Evolutionary conservation across 2,797 vertebrate genomes (phyloP), one percentile per base, ranked within the genome.

Genomic region (Pagetopsis macropterus): DNA sequence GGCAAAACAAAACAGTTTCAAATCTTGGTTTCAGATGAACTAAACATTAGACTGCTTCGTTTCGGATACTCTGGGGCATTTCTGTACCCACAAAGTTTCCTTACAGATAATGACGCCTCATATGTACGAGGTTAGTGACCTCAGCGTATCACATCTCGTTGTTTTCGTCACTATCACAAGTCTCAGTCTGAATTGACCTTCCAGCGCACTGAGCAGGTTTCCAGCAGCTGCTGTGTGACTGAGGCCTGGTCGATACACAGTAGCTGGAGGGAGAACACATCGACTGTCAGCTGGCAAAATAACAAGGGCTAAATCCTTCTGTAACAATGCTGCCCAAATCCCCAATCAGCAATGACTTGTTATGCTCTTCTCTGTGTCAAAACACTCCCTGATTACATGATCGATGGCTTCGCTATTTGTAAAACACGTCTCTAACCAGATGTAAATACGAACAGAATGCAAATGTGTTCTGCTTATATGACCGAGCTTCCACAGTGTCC

Each of bases 381-480:
- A 87, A 87, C 83, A 84, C 79, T 80, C 69, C 76, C 84, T 92
- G 86, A 91, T 92, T 93, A 91, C 81, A 72, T 67, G 82, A 92
- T 76, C 87, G 87, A 91, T 88, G 85, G 82, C 67, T 72, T 86
- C 84, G 84, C 82, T 75, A 85, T 90, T 88, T 80, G 79, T 85
- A 78, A 85, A 92, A 87, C 83, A 81, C 66, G 74, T 77, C 82
- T 83, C 79, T 81, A 90, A 88, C 85, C 80, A 83, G 84, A 92
- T 91, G 88, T 85, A 91, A 93, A 93, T 92, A 88, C 65, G 68
- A 84, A 82, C 84, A 78, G 55, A 88, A 94, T 94, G 90, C 87
- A 91, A 92, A 94, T 94, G 82, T 83, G 60, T 70, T 83, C 76
- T 78, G 87, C 84, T 90, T 78, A 77, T 89, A 81, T 49, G 57